Evolutionary conservation across 1,140 invertebrate species (phyloP).

Genomic region (Leptopilina clavipes): DNA sequence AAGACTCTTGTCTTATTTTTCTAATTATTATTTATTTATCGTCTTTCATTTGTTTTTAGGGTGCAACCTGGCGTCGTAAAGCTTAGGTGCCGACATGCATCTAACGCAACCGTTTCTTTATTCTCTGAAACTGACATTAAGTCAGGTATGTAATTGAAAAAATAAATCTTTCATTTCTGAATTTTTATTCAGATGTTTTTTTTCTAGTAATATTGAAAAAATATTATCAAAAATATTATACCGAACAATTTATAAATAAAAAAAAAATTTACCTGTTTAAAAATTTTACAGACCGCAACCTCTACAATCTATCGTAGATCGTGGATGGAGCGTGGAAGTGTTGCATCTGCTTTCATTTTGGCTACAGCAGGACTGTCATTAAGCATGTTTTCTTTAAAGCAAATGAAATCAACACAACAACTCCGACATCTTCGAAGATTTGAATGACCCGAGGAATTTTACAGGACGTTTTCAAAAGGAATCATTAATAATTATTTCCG

Average conservation of each 20-base stretch:
- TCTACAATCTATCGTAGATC: slow-evolving; percentile 56
- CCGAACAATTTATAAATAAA: slow-evolving; percentile 27
- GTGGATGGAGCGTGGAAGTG: slow-evolving; percentile 55
- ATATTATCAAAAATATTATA: too few relatives aligned
- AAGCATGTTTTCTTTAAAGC: slow-evolving; percentile 68
- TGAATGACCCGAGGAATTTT: slow-evolving; percentile 40
- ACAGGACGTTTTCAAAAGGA: slow-evolving; percentile 16
- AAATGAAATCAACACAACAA: slow-evolving; percentile 64
- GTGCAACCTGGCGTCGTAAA: slow-evolving; percentile 43
- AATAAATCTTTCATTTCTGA: not conserved
- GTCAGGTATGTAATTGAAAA: slow-evolving; percentile 56
- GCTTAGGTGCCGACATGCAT: slow-evolving; percentile 61
- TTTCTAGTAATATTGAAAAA: too few relatives aligned
- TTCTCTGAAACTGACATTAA: slow-evolving; percentile 62
- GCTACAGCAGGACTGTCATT: slow-evolving; percentile 69
- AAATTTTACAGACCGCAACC: slow-evolving; percentile 45
- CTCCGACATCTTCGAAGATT: slow-evolving; percentile 52
- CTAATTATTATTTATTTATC: not conserved
- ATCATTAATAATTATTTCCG: slow-evolving; percentile 38
- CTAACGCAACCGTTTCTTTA: slow-evolving; percentile 57
- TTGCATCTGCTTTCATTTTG: slow-evolving; percentile 62
- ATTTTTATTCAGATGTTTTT: too few relatives aligned
- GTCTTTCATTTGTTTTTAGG: slow-evolving; percentile 53
- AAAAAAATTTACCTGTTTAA: slow-evolving; percentile 21
- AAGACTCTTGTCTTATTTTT: not conserved